phyloP scores from a whole-genome alignment of 2,113 vertebrate species.

The Phaetusa simplex region DNA sequence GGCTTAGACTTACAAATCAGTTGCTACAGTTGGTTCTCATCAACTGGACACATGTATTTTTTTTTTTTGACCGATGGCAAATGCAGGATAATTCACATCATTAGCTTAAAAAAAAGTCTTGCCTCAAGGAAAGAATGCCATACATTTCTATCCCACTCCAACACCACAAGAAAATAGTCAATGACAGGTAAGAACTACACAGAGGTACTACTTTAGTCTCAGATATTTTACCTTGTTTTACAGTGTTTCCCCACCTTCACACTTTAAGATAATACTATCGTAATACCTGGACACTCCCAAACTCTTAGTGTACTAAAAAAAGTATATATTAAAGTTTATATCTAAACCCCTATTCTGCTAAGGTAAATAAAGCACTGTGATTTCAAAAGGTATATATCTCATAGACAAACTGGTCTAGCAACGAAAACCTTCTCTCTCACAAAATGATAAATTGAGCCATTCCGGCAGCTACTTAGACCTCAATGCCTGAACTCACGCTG shows the following conservation, averaged over 20 bases:
- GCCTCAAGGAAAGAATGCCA: background rate
- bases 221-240: background rate
- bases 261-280: background rate
- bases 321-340: background rate
- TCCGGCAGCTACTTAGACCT: conserved; percentile 22
- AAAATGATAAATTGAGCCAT: conserved; percentile 22
- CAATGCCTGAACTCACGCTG: conserved; percentile 3
- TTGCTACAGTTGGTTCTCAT: background rate
- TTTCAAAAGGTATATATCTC: conserved; percentile 21
- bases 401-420: conserved; percentile 5
- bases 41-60: background rate
- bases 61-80: background rate
- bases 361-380: background rate
- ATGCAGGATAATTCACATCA: background rate
- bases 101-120: background rate
- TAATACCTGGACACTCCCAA: background rate
- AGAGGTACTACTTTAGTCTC: background rate
- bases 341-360: background rate
- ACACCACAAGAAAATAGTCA: background rate
- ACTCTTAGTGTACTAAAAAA: background rate
- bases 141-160: background rate
- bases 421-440: background rate
- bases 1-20: background rate
- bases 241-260: background rate
- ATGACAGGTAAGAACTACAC: background rate